Conservation (phyloP, 2,113 vertebrate genomes). For the Cryptotis parvus region DNA sequence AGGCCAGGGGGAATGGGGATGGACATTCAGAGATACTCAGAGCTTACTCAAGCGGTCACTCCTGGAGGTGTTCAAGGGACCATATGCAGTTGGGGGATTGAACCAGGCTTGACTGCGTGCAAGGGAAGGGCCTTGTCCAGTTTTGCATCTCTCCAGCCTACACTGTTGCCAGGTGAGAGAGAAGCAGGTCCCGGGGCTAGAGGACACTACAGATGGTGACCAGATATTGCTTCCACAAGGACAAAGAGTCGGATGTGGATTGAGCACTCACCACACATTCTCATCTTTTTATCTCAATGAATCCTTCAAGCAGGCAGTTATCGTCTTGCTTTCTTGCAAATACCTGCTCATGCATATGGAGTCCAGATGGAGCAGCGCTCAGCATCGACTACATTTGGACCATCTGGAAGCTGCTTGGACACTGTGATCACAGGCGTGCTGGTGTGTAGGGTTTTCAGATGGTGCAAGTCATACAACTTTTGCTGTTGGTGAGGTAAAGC, state of each 20-base stretch:
- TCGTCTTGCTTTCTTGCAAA: neutral
- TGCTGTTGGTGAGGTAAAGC: neutral
- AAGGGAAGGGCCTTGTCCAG: too few species aligned
- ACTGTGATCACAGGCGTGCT: neutral
- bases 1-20: too few species aligned
- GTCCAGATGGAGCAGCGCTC: neutral
- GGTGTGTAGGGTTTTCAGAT: neutral
- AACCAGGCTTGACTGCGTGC: too few species aligned
- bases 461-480: neutral
- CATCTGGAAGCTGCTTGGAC: neutral
- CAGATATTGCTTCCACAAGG: neutral
- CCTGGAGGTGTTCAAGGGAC: too few species aligned
- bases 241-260: neutral
- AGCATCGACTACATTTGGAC: neutral
- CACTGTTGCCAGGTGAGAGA: neutral
- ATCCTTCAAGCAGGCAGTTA: neutral
- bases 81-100: too few species aligned
- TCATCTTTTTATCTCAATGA: too few species aligned
- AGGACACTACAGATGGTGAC: neutral
- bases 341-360: neutral
- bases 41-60: too few species aligned
- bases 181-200: neutral
- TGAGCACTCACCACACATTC: neutral
- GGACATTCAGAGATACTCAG: too few species aligned
- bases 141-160: neutral